Evolutionary conservation across 1,140 invertebrate species (phyloP), one percentile per base, ranked within the genome.

Genomic region (Bombus balteatus): DNA sequence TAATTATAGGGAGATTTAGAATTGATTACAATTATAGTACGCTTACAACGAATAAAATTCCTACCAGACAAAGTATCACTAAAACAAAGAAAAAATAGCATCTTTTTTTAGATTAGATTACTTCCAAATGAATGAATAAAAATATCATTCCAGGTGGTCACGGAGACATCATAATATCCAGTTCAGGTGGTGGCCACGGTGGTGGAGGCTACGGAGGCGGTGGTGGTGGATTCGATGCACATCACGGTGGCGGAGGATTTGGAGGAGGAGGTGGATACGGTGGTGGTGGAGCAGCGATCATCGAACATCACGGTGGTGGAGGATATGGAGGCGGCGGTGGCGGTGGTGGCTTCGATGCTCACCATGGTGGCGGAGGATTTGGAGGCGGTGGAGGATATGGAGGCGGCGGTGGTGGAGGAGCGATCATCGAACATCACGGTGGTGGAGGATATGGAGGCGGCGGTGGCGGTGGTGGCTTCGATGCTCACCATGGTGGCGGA

Each of bases 131-230:
- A 66, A 66, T 1, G 18, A 34, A 68, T 22, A 18, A 68, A 76
- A 76, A 12, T 34, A 39, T 28, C 2, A 12, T 70, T 80, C 13
- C 62, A 74, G 85, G 89, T 59, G 84, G 77, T 0, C 65, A 81
- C 28, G 83, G 70, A 43, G 83, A 75, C 9, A 47, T 77, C 15
- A 87, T 88, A 32, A 82, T 87, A 72, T 41, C 59, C 1, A 71
- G 66, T 65, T 2, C 53, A 13, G 75, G 85, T 22, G 85, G 77
- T 12, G 86, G 82, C 12, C 59, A 62, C 12, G 59, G 28, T 12
- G 34, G 34, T 15, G 37, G 68, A 25, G 68, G 22, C 6, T 39
- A 70, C 12, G 70, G 66, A 0, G 66, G 66, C 8, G 66, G 66
- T 9, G 66, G 66, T 37, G 66, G 66, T 25, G 66, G 32, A 25